Evolutionary conservation across 2,888 invertebrate genomes (phyloP).

Genomic region (Drosophila barbarae): DNA sequence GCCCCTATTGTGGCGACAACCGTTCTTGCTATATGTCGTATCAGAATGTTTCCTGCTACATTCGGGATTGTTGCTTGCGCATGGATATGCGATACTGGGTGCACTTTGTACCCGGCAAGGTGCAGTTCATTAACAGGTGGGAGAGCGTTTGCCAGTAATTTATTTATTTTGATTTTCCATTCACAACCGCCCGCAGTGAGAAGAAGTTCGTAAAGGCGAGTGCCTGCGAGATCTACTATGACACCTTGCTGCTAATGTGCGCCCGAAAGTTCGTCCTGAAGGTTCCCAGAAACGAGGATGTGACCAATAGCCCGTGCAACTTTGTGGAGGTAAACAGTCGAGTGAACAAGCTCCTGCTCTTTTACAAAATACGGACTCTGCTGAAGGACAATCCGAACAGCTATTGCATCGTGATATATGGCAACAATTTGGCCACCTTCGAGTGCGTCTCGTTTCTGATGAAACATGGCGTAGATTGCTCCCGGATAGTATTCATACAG

Average conservation of each 20-base stretch:
- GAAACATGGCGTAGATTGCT: conserved; percentile 50
- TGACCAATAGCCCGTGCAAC: conserved; percentile 54
- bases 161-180: background rate
- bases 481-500: conserved; percentile 49
- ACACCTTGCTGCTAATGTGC: conserved; percentile 63
- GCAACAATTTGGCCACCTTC: conserved; percentile 61
- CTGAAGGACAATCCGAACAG: conserved; percentile 21
- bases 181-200: conserved; percentile 41
- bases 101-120: conserved; percentile 57
- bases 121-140: conserved; percentile 60
- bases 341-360: conserved; percentile 69
- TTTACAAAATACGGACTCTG: conserved; percentile 63
- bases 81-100: conserved; percentile 68
- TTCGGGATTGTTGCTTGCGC: conserved; percentile 60
- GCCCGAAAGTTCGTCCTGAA: conserved; percentile 42
- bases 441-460: conserved; percentile 70
- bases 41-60: conserved; percentile 51
- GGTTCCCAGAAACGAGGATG: background rate
- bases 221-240: conserved; percentile 68
- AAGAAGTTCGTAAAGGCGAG: conserved; percentile 54
- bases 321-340: conserved; percentile 71
- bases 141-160: background rate
- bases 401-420: conserved; percentile 65
- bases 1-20: conserved; percentile 44
- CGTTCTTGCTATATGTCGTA: conserved; percentile 57